phyloP scores from a whole-genome alignment of 2,113 vertebrate genomes.

The Butorides virescens region DNA sequence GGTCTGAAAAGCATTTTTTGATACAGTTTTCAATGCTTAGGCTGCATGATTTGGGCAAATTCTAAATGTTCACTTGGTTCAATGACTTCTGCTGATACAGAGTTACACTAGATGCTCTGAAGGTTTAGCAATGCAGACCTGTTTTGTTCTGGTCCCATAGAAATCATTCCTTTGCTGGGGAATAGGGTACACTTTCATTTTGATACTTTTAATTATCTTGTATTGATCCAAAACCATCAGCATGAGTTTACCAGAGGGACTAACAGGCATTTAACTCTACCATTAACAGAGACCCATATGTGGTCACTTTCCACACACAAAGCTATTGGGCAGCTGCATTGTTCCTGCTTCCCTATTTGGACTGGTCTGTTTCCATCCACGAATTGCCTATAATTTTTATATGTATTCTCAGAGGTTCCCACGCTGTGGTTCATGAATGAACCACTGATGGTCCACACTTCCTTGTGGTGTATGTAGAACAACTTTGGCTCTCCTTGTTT shows the following conservation, averaged over 20 bases:
- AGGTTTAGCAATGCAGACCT: background rate
- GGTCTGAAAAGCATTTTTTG: background rate
- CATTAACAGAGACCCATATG: fast-evolving
- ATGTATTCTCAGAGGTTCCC: background rate
- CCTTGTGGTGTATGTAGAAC: background rate
- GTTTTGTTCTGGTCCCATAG: background rate
- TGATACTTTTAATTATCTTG: background rate
- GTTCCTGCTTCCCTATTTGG: background rate
- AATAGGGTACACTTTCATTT: background rate
- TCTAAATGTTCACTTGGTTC: fast-evolving
- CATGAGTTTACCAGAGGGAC: background rate
- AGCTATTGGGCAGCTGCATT: background rate
- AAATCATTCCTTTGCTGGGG: background rate
- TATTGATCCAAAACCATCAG: background rate
- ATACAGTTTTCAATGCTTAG: background rate
- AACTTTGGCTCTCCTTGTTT: background rate
- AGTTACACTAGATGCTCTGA: background rate
- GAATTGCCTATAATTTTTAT: background rate
- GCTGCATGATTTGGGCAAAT: background rate
- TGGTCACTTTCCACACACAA: background rate
- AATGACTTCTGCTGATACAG: background rate
- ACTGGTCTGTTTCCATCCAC: background rate
- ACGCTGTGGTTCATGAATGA: background rate
- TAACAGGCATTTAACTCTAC: background rate
- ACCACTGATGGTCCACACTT: background rate